A percentile compares a stretch with the other conserved stretches of the same genome.
These are phyloP conservation scores for Dissostichus mawsoni DNA, from an alignment of 2,113 vertebrate genomes.

Conservation along the genomic window DNA sequence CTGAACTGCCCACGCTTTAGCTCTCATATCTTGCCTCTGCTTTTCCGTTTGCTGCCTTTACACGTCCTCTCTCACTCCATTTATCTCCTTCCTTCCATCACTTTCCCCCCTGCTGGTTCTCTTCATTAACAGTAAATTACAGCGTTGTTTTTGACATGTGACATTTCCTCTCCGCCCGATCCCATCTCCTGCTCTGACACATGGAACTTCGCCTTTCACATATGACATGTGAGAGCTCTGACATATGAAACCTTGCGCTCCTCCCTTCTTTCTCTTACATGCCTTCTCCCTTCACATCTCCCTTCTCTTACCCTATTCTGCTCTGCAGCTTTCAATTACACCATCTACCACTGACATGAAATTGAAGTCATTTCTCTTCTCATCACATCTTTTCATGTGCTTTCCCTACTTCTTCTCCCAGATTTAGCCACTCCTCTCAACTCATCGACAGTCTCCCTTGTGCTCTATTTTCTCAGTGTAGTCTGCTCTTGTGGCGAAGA, in stretches of 20 bases:
- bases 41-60: neutral
- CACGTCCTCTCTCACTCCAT: neutral
- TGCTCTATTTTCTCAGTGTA: neutral
- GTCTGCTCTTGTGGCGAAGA: constrained; percentile 5
- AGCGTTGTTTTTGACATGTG: constrained; percentile 44
- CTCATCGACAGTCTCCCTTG: neutral
- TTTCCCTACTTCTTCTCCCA: constrained; percentile 6
- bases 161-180: constrained; percentile 44
- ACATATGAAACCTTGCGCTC: constrained; percentile 14
- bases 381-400: constrained; percentile 28
- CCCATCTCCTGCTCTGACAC: constrained; percentile 22
- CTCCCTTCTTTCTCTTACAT: neutral
- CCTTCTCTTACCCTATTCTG: neutral
- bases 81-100: neutral
- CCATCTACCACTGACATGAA: constrained; percentile 23
- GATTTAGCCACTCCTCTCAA: constrained; percentile 6
- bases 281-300: neutral
- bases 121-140: constrained; percentile 44
- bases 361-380: constrained; percentile 31
- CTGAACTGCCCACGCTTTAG: neutral
- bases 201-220: constrained; percentile 24
- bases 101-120: neutral
- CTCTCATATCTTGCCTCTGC: neutral
- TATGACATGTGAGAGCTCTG: constrained; percentile 24
- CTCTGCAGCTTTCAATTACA: constrained; percentile 41